Evolutionary conservation across 1,140 invertebrate genomes (phyloP), one percentile per base, ranked within the genome.

Genomic region (Brachionus asplanchnoidis): DNA sequence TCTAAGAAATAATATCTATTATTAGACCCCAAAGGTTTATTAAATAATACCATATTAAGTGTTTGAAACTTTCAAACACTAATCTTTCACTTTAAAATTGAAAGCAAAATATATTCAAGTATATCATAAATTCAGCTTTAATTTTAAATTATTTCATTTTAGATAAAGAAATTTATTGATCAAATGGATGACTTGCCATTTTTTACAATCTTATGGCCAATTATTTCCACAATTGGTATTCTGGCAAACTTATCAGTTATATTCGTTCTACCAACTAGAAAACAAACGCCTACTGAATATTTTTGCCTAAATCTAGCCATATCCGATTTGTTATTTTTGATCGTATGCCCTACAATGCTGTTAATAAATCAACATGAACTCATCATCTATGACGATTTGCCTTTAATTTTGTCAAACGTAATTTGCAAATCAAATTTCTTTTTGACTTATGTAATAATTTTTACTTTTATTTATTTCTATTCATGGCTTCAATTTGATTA

Each of bases 401-500:
- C 79, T 65, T 17, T 36, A 5, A 23, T 82, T 17, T 68, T 82
- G 20, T 40, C 79, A 20, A 82, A 82, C 20, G 32, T 82, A 44
- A 68, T 82, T 5, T 82, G 79, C 42, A 82, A 82, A 82, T 17
- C 40, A 20, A 56, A 82, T 23, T 82, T 14, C 32, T 82, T 65
- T 68, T 65, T 68, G 20, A 82, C 79, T 65, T 56, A 82, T 82
- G 79, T 82, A 82, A 82, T 32, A 14, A 78, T 50, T 77, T 77
- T 50, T n/a, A 17, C 0, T 73, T 73, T 14, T 0, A 75, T 20
- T 75, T 40, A 20, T 23, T 68, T 23, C 14, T 28, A 60, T 3
- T 23, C 11, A 46, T 46, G 44, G 44, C 44, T 46, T 46, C 5
- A n/a, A 46, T 46, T 46, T 46, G 12, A n/a, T 12, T 46, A 46